A percentile compares a stretch with the other conserved stretches of the same genome.
Evolutionary conservation across 2,888 invertebrate genomes (phyloP).

Genomic region (Anodontia alba): DNA sequence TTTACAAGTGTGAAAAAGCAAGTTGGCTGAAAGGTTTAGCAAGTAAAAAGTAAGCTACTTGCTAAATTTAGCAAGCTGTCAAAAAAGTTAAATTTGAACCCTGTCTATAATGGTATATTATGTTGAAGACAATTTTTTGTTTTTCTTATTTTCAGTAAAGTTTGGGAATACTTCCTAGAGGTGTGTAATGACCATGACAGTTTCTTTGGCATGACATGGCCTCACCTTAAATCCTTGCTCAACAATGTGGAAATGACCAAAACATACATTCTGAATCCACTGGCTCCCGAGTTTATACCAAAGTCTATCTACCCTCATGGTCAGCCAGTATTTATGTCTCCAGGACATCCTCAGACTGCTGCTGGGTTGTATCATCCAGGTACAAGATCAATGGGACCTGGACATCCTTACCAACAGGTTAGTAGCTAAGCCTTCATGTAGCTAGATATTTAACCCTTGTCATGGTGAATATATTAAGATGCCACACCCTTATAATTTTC

Average conservation of each 20-base stretch:
- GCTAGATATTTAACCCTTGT: no score
- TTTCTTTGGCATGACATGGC: constrained; percentile 90
- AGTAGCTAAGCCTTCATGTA: no score
- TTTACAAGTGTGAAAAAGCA: no score
- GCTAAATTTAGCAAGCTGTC: no score
- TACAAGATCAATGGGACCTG: constrained; percentile 14
- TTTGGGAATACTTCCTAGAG: constrained; percentile 92
- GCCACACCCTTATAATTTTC: no score
- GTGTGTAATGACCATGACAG: constrained; percentile 90
- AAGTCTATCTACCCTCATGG: constrained; percentile 59
- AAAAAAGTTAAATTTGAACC: no score
- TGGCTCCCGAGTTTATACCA: constrained; percentile 93
- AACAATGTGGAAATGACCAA: constrained; percentile 91
- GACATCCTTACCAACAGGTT: constrained; percentile 37
- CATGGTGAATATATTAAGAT: no score
- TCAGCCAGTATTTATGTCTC: constrained; percentile 53
- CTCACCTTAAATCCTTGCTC: constrained; percentile 88
- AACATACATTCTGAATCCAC: constrained; percentile 91
- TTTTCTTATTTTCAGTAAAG: constrained; percentile 86
- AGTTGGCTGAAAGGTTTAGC: no score
- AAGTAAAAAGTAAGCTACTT: no score
- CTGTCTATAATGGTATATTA: no score
- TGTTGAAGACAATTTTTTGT: no score
- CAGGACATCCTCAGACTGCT: not conserved
- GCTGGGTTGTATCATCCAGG: constrained; percentile 29